A percentile compares a stretch with the other conserved stretches of the same genome.
Evolutionary conservation across 2,888 invertebrate species (phyloP).

Genomic region (Melipona beecheii): DNA sequence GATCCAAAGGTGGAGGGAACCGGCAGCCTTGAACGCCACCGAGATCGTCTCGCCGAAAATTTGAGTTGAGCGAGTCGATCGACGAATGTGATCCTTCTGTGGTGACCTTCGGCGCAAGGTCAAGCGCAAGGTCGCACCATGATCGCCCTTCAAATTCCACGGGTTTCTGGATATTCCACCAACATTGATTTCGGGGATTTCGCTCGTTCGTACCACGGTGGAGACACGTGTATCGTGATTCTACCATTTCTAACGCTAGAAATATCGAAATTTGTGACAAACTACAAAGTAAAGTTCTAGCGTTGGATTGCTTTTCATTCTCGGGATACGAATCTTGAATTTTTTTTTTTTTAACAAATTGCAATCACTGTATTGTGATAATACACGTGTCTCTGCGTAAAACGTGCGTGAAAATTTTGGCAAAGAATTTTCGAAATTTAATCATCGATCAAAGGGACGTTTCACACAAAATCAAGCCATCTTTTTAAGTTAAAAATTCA

Average conservation of each 20-base stretch:
- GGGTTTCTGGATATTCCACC: background rate
- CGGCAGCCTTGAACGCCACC: constrained; percentile 59
- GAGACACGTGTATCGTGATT: background rate
- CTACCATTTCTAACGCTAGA: too few species aligned
- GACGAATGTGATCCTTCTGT: constrained; percentile 2
- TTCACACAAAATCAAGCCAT: background rate
- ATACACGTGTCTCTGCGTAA: background rate
- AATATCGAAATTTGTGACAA: too few species aligned
- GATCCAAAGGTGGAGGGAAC: constrained; percentile 61
- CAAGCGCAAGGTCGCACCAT: constrained; percentile 51
- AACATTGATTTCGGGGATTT: background rate
- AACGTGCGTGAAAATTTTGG: background rate
- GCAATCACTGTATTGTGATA: background rate
- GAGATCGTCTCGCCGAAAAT: constrained; percentile 48
- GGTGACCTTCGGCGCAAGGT: constrained; percentile 23
- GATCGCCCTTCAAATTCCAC: constrained; percentile 14
- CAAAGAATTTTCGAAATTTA: background rate
- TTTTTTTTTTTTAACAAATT: too few species aligned
- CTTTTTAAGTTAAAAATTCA: background rate
- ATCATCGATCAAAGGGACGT: background rate
- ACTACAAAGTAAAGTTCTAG: too few species aligned
- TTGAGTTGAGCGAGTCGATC: constrained; percentile 11
- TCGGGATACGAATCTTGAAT: too few species aligned
- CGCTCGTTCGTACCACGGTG: background rate
- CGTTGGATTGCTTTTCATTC: too few species aligned